phyloP scores from a whole-genome alignment of 2,797 vertebrate species.

The Falco cherrug region DNA sequence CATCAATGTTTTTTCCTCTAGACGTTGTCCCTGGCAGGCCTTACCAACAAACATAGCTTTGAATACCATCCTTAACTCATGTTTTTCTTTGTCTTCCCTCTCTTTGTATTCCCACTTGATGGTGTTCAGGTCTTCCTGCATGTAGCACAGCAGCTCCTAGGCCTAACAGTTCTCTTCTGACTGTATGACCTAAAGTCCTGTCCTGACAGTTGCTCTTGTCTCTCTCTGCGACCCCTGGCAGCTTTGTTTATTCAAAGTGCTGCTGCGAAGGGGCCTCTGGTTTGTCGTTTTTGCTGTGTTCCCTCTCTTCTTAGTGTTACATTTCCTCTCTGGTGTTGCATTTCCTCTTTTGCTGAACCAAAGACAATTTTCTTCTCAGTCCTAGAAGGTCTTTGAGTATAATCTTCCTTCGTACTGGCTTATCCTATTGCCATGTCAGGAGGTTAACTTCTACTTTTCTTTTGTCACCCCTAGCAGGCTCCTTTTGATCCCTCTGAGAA shows the following conservation, averaged over 20 bases:
- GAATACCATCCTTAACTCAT: background rate
- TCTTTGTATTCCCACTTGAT: background rate
- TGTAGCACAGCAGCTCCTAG: background rate
- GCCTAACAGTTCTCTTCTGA: background rate
- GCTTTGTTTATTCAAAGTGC: slow-evolving; percentile 15
- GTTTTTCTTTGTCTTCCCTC: background rate
- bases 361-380: slow-evolving; percentile 27
- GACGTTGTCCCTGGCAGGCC: background rate
- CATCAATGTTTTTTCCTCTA: background rate
- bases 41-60: background rate
- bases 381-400: background rate
- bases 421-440: slow-evolving; percentile 37
- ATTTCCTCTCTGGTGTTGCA: background rate
- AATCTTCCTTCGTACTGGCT: slow-evolving; percentile 29
- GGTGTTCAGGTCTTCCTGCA: background rate
- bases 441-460: slow-evolving; percentile 56
- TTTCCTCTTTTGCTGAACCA: slow-evolving; percentile 18
- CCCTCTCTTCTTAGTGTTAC: background rate
- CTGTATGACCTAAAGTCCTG: background rate
- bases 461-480: slow-evolving; percentile 24
- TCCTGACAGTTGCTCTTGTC: background rate
- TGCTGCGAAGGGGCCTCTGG: background rate
- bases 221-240: background rate
- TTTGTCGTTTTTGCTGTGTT: background rate
- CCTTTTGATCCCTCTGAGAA: slow-evolving; percentile 34